These are phyloP conservation scores for Prolemur simus DNA, from an alignment of 2,113 vertebrate genomes.

Conservation along the genomic window DNA sequence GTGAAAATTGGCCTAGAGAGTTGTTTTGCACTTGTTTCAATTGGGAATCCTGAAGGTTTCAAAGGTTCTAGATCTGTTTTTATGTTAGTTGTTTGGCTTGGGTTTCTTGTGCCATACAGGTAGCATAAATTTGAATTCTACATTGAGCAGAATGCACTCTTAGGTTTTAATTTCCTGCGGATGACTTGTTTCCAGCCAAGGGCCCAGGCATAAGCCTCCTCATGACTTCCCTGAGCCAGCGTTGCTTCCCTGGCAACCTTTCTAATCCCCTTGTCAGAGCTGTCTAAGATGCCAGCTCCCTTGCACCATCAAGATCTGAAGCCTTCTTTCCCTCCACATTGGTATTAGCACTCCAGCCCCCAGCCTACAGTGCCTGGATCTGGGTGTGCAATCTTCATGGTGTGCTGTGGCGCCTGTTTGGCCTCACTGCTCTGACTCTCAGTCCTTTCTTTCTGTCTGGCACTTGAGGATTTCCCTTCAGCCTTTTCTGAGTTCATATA, in stretches of 20 bases:
- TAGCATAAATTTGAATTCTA: neutral
- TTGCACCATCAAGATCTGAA: neutral
- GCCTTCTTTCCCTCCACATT: neutral
- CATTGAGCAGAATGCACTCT: neutral
- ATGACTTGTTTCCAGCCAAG: neutral
- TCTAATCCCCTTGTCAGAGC: neutral
- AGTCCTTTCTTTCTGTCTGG: neutral
- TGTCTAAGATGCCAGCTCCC: neutral
- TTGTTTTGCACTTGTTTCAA: neutral
- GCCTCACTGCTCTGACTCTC: neutral
- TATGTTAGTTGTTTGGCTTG: neutral
- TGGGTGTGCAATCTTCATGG: neutral
- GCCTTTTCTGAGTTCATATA: neutral
- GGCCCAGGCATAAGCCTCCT: neutral
- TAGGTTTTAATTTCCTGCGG: neutral
- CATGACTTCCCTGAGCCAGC: neutral
- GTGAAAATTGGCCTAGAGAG: neutral
- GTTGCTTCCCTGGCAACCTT: neutral
- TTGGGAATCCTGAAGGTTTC: neutral
- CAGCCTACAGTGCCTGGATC: neutral
- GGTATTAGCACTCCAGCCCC: neutral
- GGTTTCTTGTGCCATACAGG: neutral
- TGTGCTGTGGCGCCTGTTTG: neutral
- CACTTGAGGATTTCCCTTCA: slow-evolving; percentile 10
- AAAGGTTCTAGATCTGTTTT: neutral